Evolutionary conservation across 2,113 vertebrate genomes (phyloP).

Genomic region (Aleadryas rufinucha): DNA sequence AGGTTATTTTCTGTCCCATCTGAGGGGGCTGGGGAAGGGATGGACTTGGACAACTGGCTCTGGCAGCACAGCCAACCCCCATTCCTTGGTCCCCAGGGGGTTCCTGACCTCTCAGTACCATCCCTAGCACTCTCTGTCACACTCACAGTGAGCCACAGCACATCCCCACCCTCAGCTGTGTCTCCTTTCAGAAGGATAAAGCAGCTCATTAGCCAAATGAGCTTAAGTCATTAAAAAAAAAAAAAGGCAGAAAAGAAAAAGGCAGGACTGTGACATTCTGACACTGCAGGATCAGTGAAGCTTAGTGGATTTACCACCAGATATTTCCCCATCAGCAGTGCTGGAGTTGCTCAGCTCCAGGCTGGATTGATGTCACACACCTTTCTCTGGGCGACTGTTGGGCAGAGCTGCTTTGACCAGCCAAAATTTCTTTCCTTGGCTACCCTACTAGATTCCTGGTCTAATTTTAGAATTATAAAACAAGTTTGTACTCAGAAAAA

Average conservation of each 20-base stretch:
- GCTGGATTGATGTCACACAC: neutral
- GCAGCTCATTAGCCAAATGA: neutral
- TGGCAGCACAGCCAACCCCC: neutral
- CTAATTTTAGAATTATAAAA: constrained; percentile 38
- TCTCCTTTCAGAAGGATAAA: neutral
- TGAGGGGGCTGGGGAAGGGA: neutral
- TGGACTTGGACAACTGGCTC: neutral
- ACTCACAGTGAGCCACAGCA: neutral
- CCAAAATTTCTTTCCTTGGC: constrained; percentile 3
- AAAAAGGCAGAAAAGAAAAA: neutral
- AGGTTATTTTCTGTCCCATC: neutral
- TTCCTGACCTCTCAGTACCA: neutral
- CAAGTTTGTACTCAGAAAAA: neutral
- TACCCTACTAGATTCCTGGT: neutral
- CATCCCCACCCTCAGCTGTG: neutral
- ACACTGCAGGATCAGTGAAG: neutral
- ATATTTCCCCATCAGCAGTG: neutral
- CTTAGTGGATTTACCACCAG: constrained; percentile 1
- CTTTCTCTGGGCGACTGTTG: accelerated
- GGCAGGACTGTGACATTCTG: neutral
- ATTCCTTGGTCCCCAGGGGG: neutral
- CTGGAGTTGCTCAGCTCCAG: neutral
- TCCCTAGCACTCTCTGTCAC: neutral
- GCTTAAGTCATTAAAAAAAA: neutral
- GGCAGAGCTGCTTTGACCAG: neutral